A percentile compares a stretch with the other conserved stretches of the same genome.
Conservation (phyloP, 2,113 vertebrate species). For the Stercorarius parasiticus region DNA sequence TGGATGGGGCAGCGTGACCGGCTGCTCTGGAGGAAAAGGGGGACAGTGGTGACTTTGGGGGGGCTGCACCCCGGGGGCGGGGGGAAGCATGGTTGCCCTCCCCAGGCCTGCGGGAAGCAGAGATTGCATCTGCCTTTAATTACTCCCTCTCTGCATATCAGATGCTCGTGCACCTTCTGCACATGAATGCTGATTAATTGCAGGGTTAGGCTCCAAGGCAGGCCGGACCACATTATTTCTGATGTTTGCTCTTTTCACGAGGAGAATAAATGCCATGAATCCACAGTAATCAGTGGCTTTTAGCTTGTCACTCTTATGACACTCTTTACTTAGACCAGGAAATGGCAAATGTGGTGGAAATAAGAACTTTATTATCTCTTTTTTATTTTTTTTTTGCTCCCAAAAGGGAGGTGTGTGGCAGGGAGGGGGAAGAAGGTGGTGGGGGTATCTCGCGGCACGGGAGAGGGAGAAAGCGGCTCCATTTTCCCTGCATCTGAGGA, state of each 20-base stretch:
- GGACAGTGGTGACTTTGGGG: not conserved
- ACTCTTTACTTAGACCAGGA: constrained; percentile 74
- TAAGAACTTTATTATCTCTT: constrained; percentile 72
- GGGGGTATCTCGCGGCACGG: not conserved
- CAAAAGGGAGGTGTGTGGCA: constrained; percentile 5
- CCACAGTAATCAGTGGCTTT: constrained; percentile 74
- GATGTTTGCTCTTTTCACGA: constrained; percentile 72
- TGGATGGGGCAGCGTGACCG: fast-evolving
- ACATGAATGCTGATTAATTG: constrained; percentile 76
- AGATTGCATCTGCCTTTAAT: constrained; percentile 70
- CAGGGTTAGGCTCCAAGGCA: constrained; percentile 71
- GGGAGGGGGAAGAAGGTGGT: not conserved
- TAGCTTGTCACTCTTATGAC: constrained; percentile 74
- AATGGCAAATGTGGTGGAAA: constrained; percentile 76
- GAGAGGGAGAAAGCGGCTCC: not conserved
- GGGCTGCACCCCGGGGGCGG: not conserved
- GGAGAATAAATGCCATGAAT: constrained; percentile 71
- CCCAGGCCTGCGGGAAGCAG: constrained; percentile 40
- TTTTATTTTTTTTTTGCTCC: not conserved
- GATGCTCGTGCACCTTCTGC: constrained; percentile 60
- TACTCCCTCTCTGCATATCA: constrained; percentile 63
- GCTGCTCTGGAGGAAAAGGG: not conserved
- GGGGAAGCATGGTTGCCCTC: not conserved
- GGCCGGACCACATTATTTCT: constrained; percentile 73
- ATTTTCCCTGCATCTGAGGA: not conserved